These are phyloP conservation scores for Cladorhizidae sp. DNA, from an alignment of 37 sponge, comb jelly and placozoan genomes.

Conservation along the genomic window DNA sequence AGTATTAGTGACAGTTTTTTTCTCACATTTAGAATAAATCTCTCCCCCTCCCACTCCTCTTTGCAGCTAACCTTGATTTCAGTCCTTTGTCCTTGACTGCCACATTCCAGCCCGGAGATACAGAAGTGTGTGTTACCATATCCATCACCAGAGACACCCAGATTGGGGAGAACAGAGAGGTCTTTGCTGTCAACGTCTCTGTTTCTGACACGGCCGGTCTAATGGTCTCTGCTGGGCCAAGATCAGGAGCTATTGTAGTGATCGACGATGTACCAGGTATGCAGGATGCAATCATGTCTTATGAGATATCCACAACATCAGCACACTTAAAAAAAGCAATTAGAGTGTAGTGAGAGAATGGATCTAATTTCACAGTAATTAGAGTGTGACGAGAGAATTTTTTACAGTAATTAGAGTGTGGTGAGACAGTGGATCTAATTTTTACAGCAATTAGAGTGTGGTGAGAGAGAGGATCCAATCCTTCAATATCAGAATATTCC, in stretches of 20 bases:
- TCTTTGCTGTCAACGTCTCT: slow-evolving; percentile 9
- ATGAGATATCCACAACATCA: no score
- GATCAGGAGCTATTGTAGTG: neutral
- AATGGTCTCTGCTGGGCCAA: neutral
- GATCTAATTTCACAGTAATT: no score
- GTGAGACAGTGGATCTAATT: no score
- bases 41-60: neutral
- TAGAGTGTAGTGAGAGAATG: no score
- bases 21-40: neutral
- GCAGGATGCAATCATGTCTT: no score
- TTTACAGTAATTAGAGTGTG: no score
- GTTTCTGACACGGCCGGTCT: neutral
- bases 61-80: slow-evolving; percentile 14
- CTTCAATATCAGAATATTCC: no score
- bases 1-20: no score
- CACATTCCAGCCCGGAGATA: neutral
- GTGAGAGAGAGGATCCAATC: no score
- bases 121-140: neutral
- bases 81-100: neutral
- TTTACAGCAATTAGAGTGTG: no score
- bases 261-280: slow-evolving; percentile 23
- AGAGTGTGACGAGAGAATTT: no score
- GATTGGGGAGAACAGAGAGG: slow-evolving; percentile 7
- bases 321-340: no score
- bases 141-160: neutral